These are phyloP conservation scores for Urosaurus nigricauda DNA, from an alignment of 2,797 vertebrate genomes.

Conservation along the genomic window DNA sequence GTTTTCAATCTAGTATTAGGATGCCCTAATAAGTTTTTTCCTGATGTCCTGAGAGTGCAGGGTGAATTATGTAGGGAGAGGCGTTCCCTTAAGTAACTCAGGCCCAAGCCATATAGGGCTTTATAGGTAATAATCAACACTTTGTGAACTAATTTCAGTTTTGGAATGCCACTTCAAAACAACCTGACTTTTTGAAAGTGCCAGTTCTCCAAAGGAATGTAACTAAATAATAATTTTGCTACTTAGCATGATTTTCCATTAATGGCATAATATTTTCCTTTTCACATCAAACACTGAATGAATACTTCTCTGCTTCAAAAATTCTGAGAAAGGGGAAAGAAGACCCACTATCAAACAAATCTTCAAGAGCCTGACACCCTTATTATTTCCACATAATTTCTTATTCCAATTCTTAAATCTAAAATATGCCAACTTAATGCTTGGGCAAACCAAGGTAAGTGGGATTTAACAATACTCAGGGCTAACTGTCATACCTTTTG, in stretches of 20 bases:
- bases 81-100: too few species aligned
- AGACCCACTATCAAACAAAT: conserved; percentile 28
- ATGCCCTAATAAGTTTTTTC: too few species aligned
- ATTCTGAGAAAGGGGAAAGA: not conserved
- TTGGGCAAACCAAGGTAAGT: conserved; percentile 25
- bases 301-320: conserved; percentile 32
- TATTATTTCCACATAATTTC: conserved; percentile 40
- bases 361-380: conserved; percentile 30
- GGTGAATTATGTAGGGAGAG: too few species aligned
- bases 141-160: not conserved
- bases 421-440: conserved; percentile 27
- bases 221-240: conserved; percentile 13
- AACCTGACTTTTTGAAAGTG: not conserved
- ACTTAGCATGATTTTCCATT: conserved; percentile 6
- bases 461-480: conserved; percentile 38
- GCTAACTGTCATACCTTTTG: conserved; percentile 35
- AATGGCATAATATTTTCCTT: conserved; percentile 27
- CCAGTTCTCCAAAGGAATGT: not conserved
- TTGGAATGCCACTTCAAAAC: not conserved
- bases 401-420: conserved; percentile 32
- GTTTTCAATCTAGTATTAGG: too few species aligned
- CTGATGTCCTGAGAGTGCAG: too few species aligned
- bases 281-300: conserved; percentile 32
- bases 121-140: too few species aligned
- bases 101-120: too few species aligned